These are phyloP conservation scores for Engystomops pustulosus DNA, from an alignment of 2,113 vertebrate species.

Conservation along the genomic window DNA sequence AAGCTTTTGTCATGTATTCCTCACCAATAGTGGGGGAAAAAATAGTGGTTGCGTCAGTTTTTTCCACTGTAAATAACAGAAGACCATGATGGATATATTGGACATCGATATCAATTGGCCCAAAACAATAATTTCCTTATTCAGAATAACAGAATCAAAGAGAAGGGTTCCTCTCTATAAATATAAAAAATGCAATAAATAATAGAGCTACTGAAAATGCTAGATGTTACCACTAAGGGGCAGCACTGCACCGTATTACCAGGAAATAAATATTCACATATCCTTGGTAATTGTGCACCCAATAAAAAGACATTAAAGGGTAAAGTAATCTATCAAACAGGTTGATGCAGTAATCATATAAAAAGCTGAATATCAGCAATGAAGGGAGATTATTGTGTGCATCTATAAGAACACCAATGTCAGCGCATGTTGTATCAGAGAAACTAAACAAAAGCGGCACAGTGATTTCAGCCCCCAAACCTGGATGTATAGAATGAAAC, in stretches of 20 bases:
- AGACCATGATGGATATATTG: no score
- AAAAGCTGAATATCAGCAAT: slow-evolving; percentile 42
- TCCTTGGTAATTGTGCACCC: slow-evolving; percentile 12
- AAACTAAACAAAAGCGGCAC: not conserved
- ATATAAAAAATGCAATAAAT: no score
- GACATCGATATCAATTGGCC: no score
- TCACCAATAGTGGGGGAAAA: no score
- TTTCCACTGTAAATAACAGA: no score
- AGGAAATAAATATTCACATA: not conserved
- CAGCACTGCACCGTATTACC: not conserved
- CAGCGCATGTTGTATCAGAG: slow-evolving; percentile 2
- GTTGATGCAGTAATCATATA: slow-evolving; percentile 10
- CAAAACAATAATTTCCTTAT: no score
- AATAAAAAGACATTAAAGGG: slow-evolving; percentile 13
- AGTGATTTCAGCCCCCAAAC: not conserved
- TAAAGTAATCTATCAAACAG: slow-evolving; percentile 33
- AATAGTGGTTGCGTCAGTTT: no score
- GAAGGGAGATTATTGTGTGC: slow-evolving; percentile 13
- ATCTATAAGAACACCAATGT: slow-evolving; percentile 8
- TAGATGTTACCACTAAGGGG: slow-evolving; percentile 27
- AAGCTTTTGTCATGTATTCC: no score
- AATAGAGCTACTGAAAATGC: no score
- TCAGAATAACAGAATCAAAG: no score
- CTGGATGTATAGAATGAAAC: no score
- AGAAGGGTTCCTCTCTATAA: no score